These are phyloP conservation scores for Branchipolynoe longqiensis DNA, from an alignment of 2,888 invertebrate species.

Conservation along the genomic window DNA sequence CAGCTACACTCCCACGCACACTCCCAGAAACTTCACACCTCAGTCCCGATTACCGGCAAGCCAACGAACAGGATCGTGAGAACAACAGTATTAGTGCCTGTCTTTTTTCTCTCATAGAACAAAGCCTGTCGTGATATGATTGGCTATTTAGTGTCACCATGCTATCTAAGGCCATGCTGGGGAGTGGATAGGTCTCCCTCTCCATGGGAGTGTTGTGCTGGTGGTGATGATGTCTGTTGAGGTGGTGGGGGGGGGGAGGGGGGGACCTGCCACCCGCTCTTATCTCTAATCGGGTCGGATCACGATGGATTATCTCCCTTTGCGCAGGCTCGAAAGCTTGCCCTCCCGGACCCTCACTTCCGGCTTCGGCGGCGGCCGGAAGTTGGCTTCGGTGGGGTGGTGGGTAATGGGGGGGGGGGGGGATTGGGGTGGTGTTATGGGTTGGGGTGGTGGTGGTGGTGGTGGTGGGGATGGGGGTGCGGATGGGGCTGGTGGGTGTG, in stretches of 20 bases:
- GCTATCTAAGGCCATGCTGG: conserved; percentile 28
- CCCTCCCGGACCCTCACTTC: neutral
- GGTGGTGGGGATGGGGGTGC: too few relatives aligned
- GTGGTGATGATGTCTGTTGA: too few relatives aligned
- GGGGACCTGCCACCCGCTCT: too few relatives aligned
- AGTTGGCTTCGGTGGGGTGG: too few relatives aligned
- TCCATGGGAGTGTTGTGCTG: too few relatives aligned
- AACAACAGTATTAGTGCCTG: conserved; percentile 47
- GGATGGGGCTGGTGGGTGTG: too few relatives aligned
- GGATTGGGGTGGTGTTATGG: neutral
- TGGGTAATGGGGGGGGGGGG: neutral
- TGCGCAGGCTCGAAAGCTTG: neutral
- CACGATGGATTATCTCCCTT: too few relatives aligned
- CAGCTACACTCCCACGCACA: conserved; percentile 1
- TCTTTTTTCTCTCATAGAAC: conserved; percentile 29
- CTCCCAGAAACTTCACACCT: neutral
- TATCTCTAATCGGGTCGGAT: too few relatives aligned
- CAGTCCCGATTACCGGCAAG: neutral
- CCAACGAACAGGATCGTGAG: conserved; percentile 10
- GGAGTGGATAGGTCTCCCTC: conserved; percentile 14
- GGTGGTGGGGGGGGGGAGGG: too few relatives aligned
- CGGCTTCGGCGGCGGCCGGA: neutral
- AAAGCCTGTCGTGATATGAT: conserved; percentile 35
- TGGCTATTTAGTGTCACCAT: conserved; percentile 54
- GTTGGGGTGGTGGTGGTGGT: neutral